phyloP scores from a whole-genome alignment of 2,797 vertebrate species.

The Lutjanus argentimaculatus region DNA sequence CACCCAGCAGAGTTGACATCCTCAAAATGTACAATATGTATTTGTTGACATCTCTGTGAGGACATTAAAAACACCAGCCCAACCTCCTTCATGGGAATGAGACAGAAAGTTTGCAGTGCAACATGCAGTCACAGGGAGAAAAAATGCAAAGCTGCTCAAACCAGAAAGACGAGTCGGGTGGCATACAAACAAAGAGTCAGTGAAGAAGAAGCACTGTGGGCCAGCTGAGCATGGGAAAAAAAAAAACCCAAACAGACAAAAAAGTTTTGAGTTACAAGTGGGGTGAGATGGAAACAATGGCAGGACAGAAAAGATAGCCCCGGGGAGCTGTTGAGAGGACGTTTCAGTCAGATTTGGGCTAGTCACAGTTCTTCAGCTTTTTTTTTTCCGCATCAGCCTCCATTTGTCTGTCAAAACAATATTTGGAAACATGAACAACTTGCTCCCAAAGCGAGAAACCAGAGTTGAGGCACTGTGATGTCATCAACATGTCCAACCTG shows the following conservation, averaged over 20 bases:
- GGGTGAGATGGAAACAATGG: constrained; percentile 44
- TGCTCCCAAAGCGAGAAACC: constrained; percentile 23
- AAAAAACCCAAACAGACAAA: background rate
- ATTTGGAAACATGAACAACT: constrained; percentile 46
- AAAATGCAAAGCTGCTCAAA: constrained; percentile 50
- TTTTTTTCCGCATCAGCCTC: background rate
- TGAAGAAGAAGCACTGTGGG: constrained; percentile 19
- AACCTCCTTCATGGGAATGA: constrained; percentile 28
- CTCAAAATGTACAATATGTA: background rate
- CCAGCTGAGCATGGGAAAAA: constrained; percentile 29
- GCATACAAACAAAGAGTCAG: constrained; percentile 34
- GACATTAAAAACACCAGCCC: background rate
- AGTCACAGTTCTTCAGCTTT: background rate
- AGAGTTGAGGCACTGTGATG: background rate
- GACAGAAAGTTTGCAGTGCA: background rate
- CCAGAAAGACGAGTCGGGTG: constrained; percentile 58
- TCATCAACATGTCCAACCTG: constrained; percentile 27
- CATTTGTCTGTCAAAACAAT: constrained; percentile 53
- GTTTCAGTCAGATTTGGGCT: constrained; percentile 14
- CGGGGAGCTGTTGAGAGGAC: constrained; percentile 2
- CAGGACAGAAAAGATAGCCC: constrained; percentile 3
- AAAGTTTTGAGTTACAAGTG: constrained; percentile 54
- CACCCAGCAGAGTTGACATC: background rate
- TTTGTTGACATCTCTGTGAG: background rate
- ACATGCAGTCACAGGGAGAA: constrained; percentile 6